Percentiles rank a stretch among this genome's conserved stretches.
phyloP scores from a whole-genome alignment of 2,797 vertebrate genomes.

The Cephalopachus bancanus region DNA sequence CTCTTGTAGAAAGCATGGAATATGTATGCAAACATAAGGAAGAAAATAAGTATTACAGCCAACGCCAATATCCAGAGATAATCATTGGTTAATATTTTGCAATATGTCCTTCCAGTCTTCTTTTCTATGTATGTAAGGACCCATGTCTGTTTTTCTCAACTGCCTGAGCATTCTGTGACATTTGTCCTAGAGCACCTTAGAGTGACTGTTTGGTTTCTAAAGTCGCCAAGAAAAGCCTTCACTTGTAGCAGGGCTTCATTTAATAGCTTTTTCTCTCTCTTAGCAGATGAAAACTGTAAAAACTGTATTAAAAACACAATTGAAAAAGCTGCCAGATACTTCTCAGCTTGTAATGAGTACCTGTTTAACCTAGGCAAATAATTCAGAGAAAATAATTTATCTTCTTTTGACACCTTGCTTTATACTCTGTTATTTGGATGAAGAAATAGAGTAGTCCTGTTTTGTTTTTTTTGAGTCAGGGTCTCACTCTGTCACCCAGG shows the following conservation, averaged over 20 bases:
- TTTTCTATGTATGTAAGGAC: neutral
- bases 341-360: neutral
- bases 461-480: too few relatives aligned
- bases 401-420: neutral
- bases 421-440: neutral
- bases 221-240: neutral
- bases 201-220: neutral
- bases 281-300: neutral
- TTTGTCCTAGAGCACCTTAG: neutral
- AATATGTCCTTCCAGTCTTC: neutral
- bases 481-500: too few relatives aligned
- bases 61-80: neutral
- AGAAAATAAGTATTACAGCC: neutral
- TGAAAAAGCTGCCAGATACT: neutral
- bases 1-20: neutral
- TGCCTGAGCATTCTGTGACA: neutral
- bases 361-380: neutral
- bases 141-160: neutral
- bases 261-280: neutral
- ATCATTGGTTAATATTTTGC: neutral
- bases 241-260: neutral
- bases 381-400: neutral
- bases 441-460: conserved; percentile 43
- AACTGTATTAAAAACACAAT: neutral
- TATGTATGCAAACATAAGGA: neutral